These are phyloP conservation scores for Whitmania pigra DNA, from an alignment of 1,140 invertebrate species.

Conservation along the genomic window DNA sequence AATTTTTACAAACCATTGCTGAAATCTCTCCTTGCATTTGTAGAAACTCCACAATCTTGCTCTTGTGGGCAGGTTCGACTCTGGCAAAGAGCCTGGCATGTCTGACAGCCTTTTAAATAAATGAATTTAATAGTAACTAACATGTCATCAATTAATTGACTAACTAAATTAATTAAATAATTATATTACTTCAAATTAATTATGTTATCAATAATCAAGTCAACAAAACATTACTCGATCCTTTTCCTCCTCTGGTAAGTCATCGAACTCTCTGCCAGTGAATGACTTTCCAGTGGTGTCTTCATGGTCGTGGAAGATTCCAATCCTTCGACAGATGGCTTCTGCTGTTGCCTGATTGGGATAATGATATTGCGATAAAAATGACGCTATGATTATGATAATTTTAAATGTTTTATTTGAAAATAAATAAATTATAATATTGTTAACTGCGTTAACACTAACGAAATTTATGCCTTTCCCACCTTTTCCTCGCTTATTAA, in stretches of 20 bases:
- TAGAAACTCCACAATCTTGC: constrained; percentile 96
- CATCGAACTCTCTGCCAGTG: constrained; percentile 98
- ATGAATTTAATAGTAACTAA: too few relatives aligned
- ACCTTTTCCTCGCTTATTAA: too few relatives aligned
- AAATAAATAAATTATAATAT: too few relatives aligned
- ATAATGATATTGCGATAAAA: constrained; percentile 7
- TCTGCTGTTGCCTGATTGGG: constrained; percentile 72
- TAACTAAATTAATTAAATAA: too few relatives aligned
- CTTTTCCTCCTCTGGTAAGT: constrained; percentile 80
- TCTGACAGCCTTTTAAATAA: constrained; percentile 57
- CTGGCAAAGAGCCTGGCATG: constrained; percentile 89
- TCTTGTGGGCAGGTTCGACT: constrained; percentile 98
- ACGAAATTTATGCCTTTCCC: too few relatives aligned
- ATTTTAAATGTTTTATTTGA: too few relatives aligned
- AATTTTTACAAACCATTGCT: constrained; percentile 66
- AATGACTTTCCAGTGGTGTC: constrained; percentile 77
- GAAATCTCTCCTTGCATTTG: constrained; percentile 99
- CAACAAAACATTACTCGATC: constrained; percentile 39
- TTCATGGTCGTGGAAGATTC: constrained; percentile 89
- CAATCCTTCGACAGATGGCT: constrained; percentile 97
- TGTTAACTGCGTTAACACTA: too few relatives aligned
- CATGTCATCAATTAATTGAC: too few relatives aligned
- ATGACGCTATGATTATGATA: too few relatives aligned
- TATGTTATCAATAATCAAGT: too few relatives aligned
- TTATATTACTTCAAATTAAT: too few relatives aligned